These are phyloP conservation scores for Agonopterix subpropinquella DNA, from an alignment of 2,888 invertebrate genomes.

Conservation along the genomic window DNA sequence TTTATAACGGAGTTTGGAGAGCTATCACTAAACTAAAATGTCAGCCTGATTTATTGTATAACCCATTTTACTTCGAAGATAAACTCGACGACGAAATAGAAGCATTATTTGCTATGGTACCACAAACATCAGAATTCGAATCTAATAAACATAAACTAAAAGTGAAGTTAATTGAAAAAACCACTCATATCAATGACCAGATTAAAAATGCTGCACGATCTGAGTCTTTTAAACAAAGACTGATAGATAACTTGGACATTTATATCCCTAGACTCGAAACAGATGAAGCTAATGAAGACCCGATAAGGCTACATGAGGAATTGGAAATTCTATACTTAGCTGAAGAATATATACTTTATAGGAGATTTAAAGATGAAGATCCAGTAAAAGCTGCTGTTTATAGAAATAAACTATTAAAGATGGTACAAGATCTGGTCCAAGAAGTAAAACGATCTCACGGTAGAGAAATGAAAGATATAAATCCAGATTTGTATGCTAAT, in stretches of 20 bases:
- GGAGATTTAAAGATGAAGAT: constrained; percentile 34
- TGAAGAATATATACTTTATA: constrained; percentile 40
- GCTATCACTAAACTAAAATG: constrained; percentile 38
- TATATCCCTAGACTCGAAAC: constrained; percentile 22
- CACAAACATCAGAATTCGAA: constrained; percentile 34
- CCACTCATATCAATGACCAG: constrained; percentile 26
- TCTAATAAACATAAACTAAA: constrained; percentile 32
- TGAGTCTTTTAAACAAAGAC: constrained; percentile 34
- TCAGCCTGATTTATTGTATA: constrained; percentile 29
- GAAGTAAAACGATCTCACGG: constrained; percentile 30
- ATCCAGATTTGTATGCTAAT: constrained; percentile 22
- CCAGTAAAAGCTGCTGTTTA: constrained; percentile 34
- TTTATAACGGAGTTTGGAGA: constrained; percentile 46
- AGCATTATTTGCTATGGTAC: constrained; percentile 35
- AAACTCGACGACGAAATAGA: constrained; percentile 50
- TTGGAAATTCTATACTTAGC: constrained; percentile 32
- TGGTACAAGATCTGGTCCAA: constrained; percentile 28
- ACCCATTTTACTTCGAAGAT: constrained; percentile 43
- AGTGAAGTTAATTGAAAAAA: constrained; percentile 38
- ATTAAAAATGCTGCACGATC: constrained; percentile 20
- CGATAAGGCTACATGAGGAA: constrained; percentile 29
- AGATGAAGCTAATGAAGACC: constrained; percentile 12
- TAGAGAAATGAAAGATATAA: constrained; percentile 24
- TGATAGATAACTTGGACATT: constrained; percentile 31
- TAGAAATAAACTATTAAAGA: constrained; percentile 33